Evolutionary conservation across 2,113 vertebrate genomes (phyloP).

Genomic region (Tragelaphus buxtoni): DNA sequence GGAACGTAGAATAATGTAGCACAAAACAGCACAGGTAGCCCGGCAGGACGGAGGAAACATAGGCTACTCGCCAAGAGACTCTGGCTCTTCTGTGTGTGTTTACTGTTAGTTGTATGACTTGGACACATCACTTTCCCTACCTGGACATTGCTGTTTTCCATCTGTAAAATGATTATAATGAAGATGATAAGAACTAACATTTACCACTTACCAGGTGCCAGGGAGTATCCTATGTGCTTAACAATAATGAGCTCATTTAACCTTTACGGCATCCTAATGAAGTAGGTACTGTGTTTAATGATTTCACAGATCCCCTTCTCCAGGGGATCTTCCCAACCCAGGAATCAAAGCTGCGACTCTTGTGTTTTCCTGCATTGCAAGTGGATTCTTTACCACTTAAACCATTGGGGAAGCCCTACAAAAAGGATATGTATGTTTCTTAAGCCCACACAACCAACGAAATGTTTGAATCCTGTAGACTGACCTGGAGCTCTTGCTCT

Average conservation of each 20-base stretch:
- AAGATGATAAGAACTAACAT: background rate
- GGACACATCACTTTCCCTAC: background rate
- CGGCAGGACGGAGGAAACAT: rapidly evolving
- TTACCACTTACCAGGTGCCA: background rate
- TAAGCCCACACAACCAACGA: background rate
- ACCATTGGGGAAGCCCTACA: background rate
- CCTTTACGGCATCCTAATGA: background rate
- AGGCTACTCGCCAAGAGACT: background rate
- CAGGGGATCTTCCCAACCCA: background rate
- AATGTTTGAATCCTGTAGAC: background rate
- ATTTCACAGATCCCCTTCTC: background rate
- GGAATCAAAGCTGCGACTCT: background rate
- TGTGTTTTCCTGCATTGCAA: background rate
- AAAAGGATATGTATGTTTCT: background rate
- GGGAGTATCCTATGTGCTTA: background rate
- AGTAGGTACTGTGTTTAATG: background rate
- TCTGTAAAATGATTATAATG: background rate
- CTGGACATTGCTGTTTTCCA: background rate
- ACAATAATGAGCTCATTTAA: background rate
- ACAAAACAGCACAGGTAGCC: rapidly evolving
- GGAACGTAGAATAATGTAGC: rapidly evolving
- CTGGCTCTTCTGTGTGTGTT: background rate
- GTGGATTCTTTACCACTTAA: background rate
- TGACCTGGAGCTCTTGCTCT: background rate
- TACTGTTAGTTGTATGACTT: background rate